Percentiles rank a stretch among this genome's conserved stretches.
Evolutionary conservation across 2,888 invertebrate genomes (phyloP).

Genomic region (Allacma fusca): DNA sequence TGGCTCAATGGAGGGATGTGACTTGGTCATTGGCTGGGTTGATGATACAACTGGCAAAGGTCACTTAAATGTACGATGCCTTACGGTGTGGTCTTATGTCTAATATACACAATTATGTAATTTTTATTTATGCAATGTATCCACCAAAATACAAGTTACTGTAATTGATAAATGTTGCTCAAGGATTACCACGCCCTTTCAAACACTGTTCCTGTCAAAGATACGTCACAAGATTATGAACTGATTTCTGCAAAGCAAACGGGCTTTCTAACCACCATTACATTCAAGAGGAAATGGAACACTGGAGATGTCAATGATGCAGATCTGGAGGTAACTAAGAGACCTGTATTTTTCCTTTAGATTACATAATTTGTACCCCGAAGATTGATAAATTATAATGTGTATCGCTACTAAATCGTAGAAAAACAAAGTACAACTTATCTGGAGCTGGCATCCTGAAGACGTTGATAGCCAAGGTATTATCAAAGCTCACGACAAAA

Average conservation of each 20-base stretch:
- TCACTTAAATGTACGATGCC: constrained; percentile 28
- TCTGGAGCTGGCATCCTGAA: constrained; percentile 56
- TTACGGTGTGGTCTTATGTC: too few relatives aligned
- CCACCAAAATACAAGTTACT: too few relatives aligned
- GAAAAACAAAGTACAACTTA: constrained; percentile 51
- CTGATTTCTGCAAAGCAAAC: constrained; percentile 47
- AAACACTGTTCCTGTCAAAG: constrained; percentile 50
- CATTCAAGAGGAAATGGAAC: constrained; percentile 50
- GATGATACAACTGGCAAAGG: constrained; percentile 39
- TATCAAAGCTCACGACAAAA: constrained; percentile 48
- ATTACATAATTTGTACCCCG: too few relatives aligned
- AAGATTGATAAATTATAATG: background rate
- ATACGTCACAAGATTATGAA: constrained; percentile 50
- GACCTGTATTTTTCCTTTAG: background rate
- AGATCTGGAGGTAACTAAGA: constrained; percentile 46
- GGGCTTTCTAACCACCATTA: constrained; percentile 51
- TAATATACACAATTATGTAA: background rate
- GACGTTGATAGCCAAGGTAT: constrained; percentile 44
- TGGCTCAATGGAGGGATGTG: constrained; percentile 58
- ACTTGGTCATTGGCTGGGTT: constrained; percentile 59
- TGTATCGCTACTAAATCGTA: constrained; percentile 18
- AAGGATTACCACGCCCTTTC: constrained; percentile 56
- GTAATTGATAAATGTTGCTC: too few relatives aligned
- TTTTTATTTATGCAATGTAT: too few relatives aligned
- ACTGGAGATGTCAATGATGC: constrained; percentile 47